Evolutionary conservation across 2,888 invertebrate genomes (phyloP).

Genomic region (Argyresthia goedartella): DNA sequence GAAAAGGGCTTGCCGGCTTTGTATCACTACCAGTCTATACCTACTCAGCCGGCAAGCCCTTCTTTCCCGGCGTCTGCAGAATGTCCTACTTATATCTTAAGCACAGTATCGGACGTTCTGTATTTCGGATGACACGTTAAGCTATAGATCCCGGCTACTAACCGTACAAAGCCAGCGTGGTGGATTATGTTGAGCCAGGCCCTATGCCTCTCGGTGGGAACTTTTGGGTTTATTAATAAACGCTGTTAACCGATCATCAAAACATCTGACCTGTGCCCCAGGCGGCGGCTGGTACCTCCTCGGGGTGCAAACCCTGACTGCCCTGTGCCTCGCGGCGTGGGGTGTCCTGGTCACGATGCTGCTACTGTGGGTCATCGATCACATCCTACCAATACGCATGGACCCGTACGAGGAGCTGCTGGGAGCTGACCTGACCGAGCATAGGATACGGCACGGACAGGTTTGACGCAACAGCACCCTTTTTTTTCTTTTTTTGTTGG

Average conservation of each 20-base stretch:
- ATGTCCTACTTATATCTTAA: no score
- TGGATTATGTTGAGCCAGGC: no score
- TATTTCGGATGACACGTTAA: no score
- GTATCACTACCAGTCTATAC: no score
- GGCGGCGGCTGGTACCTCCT: conserved; percentile 91
- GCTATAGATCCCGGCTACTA: no score
- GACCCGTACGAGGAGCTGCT: conserved; percentile 86
- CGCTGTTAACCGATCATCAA: not conserved
- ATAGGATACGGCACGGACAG: conserved; percentile 81
- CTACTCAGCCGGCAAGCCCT: no score
- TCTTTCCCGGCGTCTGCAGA: no score
- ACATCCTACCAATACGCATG: conserved; percentile 87
- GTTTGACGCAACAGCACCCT: conserved; percentile 47
- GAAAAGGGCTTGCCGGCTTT: no score
- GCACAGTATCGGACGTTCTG: no score
- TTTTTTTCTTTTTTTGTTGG: not conserved
- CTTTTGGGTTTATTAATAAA: no score
- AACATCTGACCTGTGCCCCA: conserved; percentile 21
- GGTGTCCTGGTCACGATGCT: conserved; percentile 78
- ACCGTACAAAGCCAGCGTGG: no score
- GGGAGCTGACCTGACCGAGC: conserved; percentile 92
- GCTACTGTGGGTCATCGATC: conserved; percentile 84
- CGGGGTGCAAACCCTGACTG: conserved; percentile 84
- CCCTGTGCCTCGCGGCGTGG: conserved; percentile 80
- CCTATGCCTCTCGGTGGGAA: no score